Conservation (phyloP, 2,797 vertebrate species). For the Triplophysa bombifrons region DNA sequence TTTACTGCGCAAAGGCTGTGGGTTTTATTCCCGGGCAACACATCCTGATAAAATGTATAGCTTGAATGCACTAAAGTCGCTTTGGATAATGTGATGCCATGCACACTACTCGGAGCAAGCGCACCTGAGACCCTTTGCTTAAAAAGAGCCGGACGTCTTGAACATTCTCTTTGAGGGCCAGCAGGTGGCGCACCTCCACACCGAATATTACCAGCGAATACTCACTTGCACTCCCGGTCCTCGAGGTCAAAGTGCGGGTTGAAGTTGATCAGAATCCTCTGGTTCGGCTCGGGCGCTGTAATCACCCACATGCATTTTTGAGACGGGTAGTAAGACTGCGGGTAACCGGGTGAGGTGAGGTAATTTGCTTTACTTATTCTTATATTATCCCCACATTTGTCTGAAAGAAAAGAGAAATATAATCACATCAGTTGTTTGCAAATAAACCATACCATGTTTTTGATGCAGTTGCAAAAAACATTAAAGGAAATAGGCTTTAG, state of each 20-base stretch:
- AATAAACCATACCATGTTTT: neutral
- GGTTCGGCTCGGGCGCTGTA: slow-evolving; percentile 90
- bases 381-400: slow-evolving; percentile 95
- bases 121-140: neutral
- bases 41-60: no score
- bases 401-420: slow-evolving; percentile 67
- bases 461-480: neutral
- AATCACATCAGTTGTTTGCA: neutral
- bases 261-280: slow-evolving; percentile 99
- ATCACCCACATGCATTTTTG: slow-evolving; percentile 97
- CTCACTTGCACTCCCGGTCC: slow-evolving; percentile 98
- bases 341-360: slow-evolving; percentile 96
- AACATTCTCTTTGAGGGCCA: neutral
- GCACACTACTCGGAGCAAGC: neutral
- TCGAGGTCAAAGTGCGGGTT: slow-evolving; percentile 99
- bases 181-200: slow-evolving; percentile 79
- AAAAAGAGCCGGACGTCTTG: neutral
- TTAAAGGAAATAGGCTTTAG: neutral
- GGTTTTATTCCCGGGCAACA: neutral
- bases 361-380: slow-evolving; percentile 89
- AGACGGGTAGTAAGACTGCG: slow-evolving; percentile 86
- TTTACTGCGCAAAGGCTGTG: neutral
- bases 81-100: neutral
- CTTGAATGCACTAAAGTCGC: no score
- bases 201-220: slow-evolving; percentile 62